Base-by-base conservation (phyloP, 2,113 vertebrate species). In the Lepus europaeus region DNA sequence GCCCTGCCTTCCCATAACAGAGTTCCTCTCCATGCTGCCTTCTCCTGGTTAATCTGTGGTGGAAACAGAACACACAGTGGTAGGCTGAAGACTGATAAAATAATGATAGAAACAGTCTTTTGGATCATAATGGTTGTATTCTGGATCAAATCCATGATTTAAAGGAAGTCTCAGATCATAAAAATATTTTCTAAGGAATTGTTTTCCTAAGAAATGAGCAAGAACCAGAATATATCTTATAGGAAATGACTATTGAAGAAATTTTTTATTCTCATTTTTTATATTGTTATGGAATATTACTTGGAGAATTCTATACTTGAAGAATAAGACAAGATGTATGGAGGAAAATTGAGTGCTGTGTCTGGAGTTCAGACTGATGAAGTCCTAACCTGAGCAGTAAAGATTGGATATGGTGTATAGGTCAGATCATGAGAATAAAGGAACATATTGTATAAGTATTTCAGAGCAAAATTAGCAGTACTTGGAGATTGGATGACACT, bases 71-170 rank as follows among this genome's bases (percentile, higher is more conserved):
- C 3, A 20, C 12, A 59, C 9, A 12, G 4, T 36, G 1, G 49
- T 22, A 63, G 49, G 5, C 39, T 17, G 36, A 90, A 85, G 69
- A 53, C 9, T 36, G 17, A 19, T 59, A 10, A n/a, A 79, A 29
- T 20, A 83, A 68, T 33, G 0, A 45, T 49, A 53, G 63, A 36
- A 87, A 25, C 8, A 92, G 27, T 56, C n/a, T 5, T 70, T 53
- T 81, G 36, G 5, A 77, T 68, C 20, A 45, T 45, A 79, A 63
- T 1, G 72, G 17, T 51, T 76, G 36, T n/a, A 6, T 6, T 27
- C 72, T 72, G 22, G 29, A 64, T 74, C 51, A 95, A 92, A 94
- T 73, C n/a, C 16, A 56, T 92, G 64, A 12, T 39, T 95, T 36
- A 80, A 69, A 36, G 1, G 2, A 56, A 77, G 29, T 92, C 45